These are phyloP conservation scores for Anser brachyrhynchus DNA, from an alignment of 2,113 vertebrate species.

Conservation along the genomic window DNA sequence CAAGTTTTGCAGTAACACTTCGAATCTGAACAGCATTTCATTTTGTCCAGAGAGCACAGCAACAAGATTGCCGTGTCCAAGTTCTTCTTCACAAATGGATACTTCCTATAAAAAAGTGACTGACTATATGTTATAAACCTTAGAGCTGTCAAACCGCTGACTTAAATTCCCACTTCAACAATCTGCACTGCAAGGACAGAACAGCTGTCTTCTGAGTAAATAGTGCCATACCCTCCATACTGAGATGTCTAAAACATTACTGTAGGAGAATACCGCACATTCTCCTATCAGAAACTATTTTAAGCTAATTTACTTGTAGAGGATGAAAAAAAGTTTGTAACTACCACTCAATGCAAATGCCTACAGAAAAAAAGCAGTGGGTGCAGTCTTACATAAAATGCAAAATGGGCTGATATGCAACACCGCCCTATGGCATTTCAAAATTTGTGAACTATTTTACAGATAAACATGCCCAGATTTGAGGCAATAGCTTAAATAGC, in stretches of 20 bases:
- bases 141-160: neutral
- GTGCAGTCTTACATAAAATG: neutral
- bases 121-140: fast-evolving
- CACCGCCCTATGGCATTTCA: neutral
- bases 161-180: slow-evolving; percentile 10
- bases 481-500: neutral
- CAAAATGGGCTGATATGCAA: neutral
- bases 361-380: neutral
- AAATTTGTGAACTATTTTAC: neutral
- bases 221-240: neutral
- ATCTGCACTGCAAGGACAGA: neutral
- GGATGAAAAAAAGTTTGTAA: neutral
- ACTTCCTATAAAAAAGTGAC: neutral
- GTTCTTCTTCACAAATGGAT: neutral
- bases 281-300: neutral
- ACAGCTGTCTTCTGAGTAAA: slow-evolving; percentile 11
- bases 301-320: neutral
- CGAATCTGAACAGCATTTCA: neutral
- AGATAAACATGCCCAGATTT: neutral
- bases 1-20: neutral
- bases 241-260: neutral
- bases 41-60: fast-evolving
- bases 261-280: neutral
- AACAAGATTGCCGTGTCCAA: neutral
- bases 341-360: neutral